Evolutionary conservation across 2,888 invertebrate species (phyloP), one percentile per base, ranked within the genome.

Genomic region (Ochropleura plecta): DNA sequence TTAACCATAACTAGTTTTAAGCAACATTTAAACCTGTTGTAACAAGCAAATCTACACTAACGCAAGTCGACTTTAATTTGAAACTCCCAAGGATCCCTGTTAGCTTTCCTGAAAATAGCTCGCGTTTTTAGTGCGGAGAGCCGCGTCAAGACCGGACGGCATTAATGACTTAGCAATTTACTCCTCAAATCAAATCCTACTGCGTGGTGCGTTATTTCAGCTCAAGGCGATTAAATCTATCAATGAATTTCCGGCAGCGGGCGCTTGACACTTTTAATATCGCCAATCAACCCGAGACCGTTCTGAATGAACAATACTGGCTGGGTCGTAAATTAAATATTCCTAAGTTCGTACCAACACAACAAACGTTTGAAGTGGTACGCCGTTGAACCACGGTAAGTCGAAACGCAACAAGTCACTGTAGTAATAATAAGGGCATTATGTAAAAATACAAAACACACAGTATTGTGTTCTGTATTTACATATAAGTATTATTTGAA

Each of bases 181-280:
- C 94, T 93, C 93, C 90, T 92, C 92, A 92, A 95, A 95, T 95
- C 95, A 93, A 95, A 95, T 93, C 92, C 91, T 89, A 92, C 90
- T 91, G 90, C 92, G 90, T 88, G 86, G 88, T 88, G 88, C 91
- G 93, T 92, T 95, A 95, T 96, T 96, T 95, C 93, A 94, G 94
- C 92, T 89, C 91, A 88, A 88, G 87, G 92, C 95, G 94, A 94
- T 95, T 95, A 95, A 96, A 95, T 95, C 96, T 95, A 96, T 96
- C 96, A 96, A 95, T 95, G 96, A 95, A 94, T 96, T 96, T 96
- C 96, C 96, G 96, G 95, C 95, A 95, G 90, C 89, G 88, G 88
- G 87, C 86, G 93, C 93, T 94, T 95, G 96, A 96, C 96, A 96
- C 94, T 95, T 95, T 95, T 95, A 95, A 95, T 95, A 94, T 94